A percentile compares a stretch with the other conserved stretches of the same genome.
Evolutionary conservation across 2,797 vertebrate species (phyloP).

Genomic region (Peromyscus eremicus): DNA sequence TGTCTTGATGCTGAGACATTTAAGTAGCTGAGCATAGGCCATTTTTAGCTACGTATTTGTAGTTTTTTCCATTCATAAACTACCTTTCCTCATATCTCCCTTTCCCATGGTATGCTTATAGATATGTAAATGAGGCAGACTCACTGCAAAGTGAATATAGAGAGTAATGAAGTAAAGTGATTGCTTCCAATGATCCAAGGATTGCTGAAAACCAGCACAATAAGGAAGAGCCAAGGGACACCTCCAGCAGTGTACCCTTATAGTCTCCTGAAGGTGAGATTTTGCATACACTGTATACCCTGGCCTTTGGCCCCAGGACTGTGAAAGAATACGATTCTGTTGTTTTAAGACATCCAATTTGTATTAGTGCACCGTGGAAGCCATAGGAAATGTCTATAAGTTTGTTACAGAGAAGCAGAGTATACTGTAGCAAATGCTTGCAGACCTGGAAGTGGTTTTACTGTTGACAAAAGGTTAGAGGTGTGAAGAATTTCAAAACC

Average conservation of each 20-base stretch:
- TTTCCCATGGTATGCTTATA: background rate
- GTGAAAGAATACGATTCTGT: background rate
- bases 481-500: background rate
- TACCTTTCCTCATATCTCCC: rapidly evolving
- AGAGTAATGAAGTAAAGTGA: background rate
- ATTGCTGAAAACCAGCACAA: background rate
- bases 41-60: background rate
- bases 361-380: background rate
- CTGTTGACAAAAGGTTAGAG: background rate
- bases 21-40: background rate
- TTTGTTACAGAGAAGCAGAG: background rate
- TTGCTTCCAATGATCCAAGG: background rate
- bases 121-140: background rate
- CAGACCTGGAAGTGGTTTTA: background rate
- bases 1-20: background rate
- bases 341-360: background rate
- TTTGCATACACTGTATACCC: background rate
- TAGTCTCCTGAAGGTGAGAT: background rate
- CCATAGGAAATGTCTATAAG: background rate
- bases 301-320: background rate
- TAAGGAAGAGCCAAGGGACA: background rate
- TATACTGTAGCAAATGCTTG: background rate
- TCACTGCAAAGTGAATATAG: background rate
- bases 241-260: background rate
- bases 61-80: background rate